phyloP scores from a whole-genome alignment of 1,140 invertebrate species.

The Drosophila dunni region DNA sequence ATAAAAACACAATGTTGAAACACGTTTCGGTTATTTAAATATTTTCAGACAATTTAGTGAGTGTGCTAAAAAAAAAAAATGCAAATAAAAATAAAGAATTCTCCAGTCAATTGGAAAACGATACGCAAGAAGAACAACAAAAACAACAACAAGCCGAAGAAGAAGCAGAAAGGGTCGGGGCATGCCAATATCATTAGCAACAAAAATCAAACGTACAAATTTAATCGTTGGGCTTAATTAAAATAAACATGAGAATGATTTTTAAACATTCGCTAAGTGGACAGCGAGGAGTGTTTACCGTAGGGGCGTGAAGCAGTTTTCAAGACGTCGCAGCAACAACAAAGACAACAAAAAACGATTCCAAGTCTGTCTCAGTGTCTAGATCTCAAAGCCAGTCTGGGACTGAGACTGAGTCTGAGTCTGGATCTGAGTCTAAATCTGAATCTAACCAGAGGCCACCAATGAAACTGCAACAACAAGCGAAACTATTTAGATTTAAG shows the following conservation, averaged over 20 bases:
- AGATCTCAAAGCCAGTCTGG: neutral
- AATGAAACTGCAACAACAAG: slow-evolving; percentile 60
- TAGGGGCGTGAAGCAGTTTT: slow-evolving; percentile 1
- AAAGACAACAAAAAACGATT: neutral
- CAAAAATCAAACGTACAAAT: slow-evolving; percentile 54
- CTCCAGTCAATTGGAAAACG: slow-evolving; percentile 59
- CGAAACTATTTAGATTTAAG: slow-evolving; percentile 75
- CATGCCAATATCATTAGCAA: slow-evolving; percentile 52
- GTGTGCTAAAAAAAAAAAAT: slow-evolving; percentile 43
- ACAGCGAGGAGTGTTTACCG: neutral
- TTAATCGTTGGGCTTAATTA: slow-evolving; percentile 71
- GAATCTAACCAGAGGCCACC: slow-evolving; percentile 34
- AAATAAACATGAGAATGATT: slow-evolving; percentile 76
- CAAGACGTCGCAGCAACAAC: neutral
- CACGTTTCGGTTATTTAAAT: slow-evolving; percentile 79
- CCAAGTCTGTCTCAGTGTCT: neutral
- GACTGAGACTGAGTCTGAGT: slow-evolving; percentile 9
- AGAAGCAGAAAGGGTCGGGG: neutral
- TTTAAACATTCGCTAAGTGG: slow-evolving; percentile 65
- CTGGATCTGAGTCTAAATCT: slow-evolving; percentile 20
- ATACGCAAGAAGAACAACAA: slow-evolving; percentile 41
- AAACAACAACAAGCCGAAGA: slow-evolving; percentile 13
- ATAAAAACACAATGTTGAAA: slow-evolving; percentile 56
- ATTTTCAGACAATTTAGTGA: slow-evolving; percentile 66
- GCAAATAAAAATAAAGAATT: slow-evolving; percentile 47